phyloP scores from a whole-genome alignment of 1,140 invertebrate species.

The Lethocerus indicus region DNA sequence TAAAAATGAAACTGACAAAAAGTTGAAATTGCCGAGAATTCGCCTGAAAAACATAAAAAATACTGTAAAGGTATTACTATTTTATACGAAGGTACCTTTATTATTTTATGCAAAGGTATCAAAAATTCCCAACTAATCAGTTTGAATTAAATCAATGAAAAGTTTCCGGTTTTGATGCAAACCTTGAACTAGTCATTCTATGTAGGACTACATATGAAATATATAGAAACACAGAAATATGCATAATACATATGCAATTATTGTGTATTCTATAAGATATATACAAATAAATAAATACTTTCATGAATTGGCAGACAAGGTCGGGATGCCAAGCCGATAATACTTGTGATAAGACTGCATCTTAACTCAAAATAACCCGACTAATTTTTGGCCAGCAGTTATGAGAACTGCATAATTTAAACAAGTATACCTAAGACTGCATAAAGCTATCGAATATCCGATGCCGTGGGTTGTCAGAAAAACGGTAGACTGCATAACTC shows the following conservation, averaged over 20 bases:
- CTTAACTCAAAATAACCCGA: neutral
- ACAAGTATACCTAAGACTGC: constrained; percentile 36
- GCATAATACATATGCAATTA: neutral
- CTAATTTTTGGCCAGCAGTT: too few relatives aligned
- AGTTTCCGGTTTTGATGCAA: neutral
- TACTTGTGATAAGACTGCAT: neutral
- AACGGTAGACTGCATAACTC: constrained; percentile 53
- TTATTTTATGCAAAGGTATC: neutral
- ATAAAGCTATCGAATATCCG: constrained; percentile 51
- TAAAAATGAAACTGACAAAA: constrained; percentile 46
- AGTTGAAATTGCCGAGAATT: constrained; percentile 46
- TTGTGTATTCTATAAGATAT: neutral
- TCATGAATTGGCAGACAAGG: neutral
- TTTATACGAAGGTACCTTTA: neutral
- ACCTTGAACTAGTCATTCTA: neutral
- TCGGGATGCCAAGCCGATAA: neutral
- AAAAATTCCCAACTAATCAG: neutral
- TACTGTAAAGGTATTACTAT: neutral
- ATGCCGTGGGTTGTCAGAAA: constrained; percentile 60
- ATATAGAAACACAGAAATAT: neutral
- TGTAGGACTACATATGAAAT: neutral
- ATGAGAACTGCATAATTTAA: neutral
- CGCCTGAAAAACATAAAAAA: constrained; percentile 30
- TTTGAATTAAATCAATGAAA: neutral
- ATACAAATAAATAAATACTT: neutral